Base-by-base conservation (phyloP, 2,113 vertebrate species). In the Ophiodon elongatus region DNA sequence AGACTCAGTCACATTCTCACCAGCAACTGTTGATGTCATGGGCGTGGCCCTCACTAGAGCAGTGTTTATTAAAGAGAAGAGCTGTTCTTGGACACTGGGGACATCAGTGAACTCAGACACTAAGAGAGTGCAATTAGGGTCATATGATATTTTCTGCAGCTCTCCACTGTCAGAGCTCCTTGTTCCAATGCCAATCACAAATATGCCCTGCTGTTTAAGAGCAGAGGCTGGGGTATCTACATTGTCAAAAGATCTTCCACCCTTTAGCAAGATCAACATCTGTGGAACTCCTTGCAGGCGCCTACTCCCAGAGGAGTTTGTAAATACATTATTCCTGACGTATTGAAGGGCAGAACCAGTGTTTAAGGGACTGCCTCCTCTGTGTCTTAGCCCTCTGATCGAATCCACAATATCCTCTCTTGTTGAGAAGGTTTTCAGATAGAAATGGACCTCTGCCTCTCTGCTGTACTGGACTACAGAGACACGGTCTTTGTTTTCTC, bases 301-400 rank as follows among this genome's bases (percentile, higher is more conserved):
- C 47, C 97, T 96, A 89, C 97, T 97, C 17, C 97, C 97, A 0
- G 96, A 93, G 0, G 94, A 91, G 68, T 65, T 89, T 56, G 95
- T 96, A 3, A 97, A 97, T 33, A 97, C 82, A 21, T 94, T 85
- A 11, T 90, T 93, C 86, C 83, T 56, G 0, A 95, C 91, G 1
- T 94, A 95, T 29, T 96, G 94, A 73, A 97, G 92, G 45, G 91
- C 91, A 0, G 87, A 93, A 78, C 96, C 97, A 23, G 96, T 88
- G 62, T 97, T 96, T 75, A 97, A 93, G 10, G 90, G 23, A 79
- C 86, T 95, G 71, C 92, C 88, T 2, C 88, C 81, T 56, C n/a
- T 56, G 52, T 25, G 52, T 25, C 5, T 62, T 31, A 62, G 17
- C 7, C 29, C 29, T 62, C 59, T 7, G 52, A 64, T 27, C 33